phyloP scores from a whole-genome alignment of 2,113 vertebrate genomes.

The Hystrix brachyura region DNA sequence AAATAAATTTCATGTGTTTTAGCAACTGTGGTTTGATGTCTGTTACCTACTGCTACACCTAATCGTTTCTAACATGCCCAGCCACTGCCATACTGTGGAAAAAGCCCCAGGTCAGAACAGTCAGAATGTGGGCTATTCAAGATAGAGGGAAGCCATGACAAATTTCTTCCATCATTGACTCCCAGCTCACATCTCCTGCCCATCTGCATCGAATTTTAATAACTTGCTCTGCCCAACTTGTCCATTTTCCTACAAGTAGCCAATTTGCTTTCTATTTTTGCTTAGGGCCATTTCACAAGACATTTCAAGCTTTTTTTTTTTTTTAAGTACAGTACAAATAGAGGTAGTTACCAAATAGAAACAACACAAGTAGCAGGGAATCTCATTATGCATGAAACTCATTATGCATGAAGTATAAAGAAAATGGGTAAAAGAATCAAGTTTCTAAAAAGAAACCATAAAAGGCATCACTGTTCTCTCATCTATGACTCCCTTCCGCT shows the following conservation, averaged over 20 bases:
- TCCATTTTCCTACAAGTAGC: conserved; percentile 21
- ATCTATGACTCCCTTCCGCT: conserved; percentile 53
- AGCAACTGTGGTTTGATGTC: background rate
- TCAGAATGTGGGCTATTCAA: background rate
- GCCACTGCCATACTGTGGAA: background rate
- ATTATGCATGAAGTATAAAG: conserved; percentile 43
- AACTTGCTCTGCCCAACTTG: conserved; percentile 51
- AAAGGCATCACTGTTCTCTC: conserved; percentile 58
- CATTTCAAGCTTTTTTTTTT: conserved; percentile 33
- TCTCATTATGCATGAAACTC: conserved; percentile 58
- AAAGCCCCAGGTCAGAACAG: background rate
- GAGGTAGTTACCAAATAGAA: conserved; percentile 59
- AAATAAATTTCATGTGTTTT: background rate
- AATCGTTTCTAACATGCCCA: background rate
- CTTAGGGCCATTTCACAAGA: conserved; percentile 29
- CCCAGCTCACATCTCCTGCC: background rate
- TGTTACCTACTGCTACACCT: background rate
- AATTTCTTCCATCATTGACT: background rate
- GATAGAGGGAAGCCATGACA: background rate
- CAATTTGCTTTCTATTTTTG: conserved; percentile 54
- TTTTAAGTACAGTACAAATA: conserved; percentile 57
- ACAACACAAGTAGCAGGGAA: conserved; percentile 46
- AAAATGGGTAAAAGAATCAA: conserved; percentile 57
- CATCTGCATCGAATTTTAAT: background rate
- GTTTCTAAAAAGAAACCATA: conserved; percentile 63